These are phyloP conservation scores for Caenorhabditis elegans DNA, from an alignment of 1,140 invertebrate genomes.

Conservation along the genomic window DNA sequence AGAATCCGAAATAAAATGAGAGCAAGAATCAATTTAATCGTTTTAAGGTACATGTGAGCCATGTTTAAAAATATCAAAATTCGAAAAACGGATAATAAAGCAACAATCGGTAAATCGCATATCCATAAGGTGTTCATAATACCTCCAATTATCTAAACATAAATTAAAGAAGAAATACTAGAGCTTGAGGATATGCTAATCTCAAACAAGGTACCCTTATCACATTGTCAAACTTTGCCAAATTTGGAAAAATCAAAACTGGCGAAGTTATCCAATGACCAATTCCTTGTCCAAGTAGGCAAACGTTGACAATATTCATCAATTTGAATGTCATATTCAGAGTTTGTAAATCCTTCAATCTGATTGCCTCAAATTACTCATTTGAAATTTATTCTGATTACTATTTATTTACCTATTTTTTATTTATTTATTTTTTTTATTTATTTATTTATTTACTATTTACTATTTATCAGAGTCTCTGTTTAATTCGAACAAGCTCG, in stretches of 20 bases:
- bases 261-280: background rate
- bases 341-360: background rate
- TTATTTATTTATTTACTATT: too few species aligned
- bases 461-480: too few species aligned
- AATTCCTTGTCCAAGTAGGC: background rate
- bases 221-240: background rate
- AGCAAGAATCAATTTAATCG: too few species aligned
- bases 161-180: background rate
- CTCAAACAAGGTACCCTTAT: background rate
- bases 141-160: background rate
- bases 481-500: too few species aligned
- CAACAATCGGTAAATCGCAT: background rate
- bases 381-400: too few species aligned
- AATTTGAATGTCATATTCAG: background rate
- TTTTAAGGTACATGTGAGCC: too few species aligned
- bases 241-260: background rate
- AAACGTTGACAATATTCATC: background rate
- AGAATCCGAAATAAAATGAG: too few species aligned
- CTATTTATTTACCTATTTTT: too few species aligned
- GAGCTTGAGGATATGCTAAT: too few species aligned
- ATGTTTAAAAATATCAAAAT: background rate
- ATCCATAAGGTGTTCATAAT: background rate
- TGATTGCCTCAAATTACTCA: background rate
- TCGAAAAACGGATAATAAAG: background rate
- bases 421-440: too few species aligned